Evolutionary conservation across 2,797 vertebrate species (phyloP).

Genomic region (Leptodactylus fallax): DNA sequence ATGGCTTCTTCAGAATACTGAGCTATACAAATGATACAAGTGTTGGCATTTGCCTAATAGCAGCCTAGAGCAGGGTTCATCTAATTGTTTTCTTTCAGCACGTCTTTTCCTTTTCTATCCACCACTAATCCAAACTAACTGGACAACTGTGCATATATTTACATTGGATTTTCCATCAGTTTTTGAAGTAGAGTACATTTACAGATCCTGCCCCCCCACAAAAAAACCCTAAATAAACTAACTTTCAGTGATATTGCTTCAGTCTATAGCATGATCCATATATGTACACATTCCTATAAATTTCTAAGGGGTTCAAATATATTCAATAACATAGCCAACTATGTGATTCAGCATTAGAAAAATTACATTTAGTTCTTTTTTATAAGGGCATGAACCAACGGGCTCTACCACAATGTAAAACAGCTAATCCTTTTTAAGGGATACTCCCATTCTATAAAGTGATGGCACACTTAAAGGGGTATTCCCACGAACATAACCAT

Average conservation of each 20-base stretch:
- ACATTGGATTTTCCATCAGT: background rate
- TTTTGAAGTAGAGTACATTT: background rate
- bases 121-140: background rate
- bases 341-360: no score
- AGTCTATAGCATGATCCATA: background rate
- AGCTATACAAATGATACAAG: background rate
- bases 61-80: background rate
- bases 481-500: no score
- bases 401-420: no score
- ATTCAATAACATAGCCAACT: no score
- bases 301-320: background rate
- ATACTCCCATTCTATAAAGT: no score
- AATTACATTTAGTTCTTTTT: no score
- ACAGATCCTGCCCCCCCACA: background rate
- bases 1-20: background rate
- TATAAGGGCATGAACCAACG: no score
- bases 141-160: background rate
- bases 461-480: no score
- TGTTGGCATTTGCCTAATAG: slow-evolving; percentile 13
- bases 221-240: background rate
- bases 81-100: background rate
- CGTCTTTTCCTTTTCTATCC: background rate
- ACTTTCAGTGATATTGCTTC: no score
- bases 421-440: no score
- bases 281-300: background rate